These are phyloP conservation scores for Ischnus inquisitorius DNA, from an alignment of 2,888 invertebrate species.

Conservation along the genomic window DNA sequence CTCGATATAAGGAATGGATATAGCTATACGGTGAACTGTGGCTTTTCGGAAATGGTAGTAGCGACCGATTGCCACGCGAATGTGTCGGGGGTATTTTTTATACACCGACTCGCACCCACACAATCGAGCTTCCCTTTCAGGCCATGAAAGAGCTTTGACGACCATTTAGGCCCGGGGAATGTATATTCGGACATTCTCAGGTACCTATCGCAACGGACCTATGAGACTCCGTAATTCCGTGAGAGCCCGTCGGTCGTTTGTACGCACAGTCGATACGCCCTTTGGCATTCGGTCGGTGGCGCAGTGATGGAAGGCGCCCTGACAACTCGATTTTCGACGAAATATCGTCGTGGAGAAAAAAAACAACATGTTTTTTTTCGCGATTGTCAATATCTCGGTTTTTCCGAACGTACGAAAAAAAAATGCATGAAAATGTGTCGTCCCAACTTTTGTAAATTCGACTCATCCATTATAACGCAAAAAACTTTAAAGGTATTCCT, in stretches of 20 bases:
- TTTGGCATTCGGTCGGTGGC: background rate
- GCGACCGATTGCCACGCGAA: background rate
- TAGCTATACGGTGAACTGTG: conserved; percentile 33
- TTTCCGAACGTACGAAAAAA: background rate
- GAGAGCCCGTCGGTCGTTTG: background rate
- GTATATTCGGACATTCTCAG: conserved; percentile 55
- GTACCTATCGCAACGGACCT: conserved; percentile 46
- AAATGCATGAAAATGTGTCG: background rate
- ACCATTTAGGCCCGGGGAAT: conserved; percentile 64
- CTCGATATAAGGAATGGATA: conserved; percentile 58
- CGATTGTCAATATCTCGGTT: background rate
- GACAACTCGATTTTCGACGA: background rate
- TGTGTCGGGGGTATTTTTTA: conserved; percentile 6
- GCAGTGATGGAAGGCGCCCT: background rate
- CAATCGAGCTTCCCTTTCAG: conserved; percentile 47
- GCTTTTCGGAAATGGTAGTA: conserved; percentile 24
- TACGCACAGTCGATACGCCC: background rate
- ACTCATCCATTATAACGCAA: background rate
- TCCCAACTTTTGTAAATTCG: background rate
- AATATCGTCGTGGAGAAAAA: background rate
- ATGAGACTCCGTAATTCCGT: conserved; percentile 17
- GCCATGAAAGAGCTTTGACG: conserved; percentile 59
- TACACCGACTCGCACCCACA: conserved; percentile 23
- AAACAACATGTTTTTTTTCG: conserved; percentile 1
- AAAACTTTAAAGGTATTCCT: background rate